phyloP scores from a whole-genome alignment of 2,113 vertebrate species.

The Turdus rufiventris region DNA sequence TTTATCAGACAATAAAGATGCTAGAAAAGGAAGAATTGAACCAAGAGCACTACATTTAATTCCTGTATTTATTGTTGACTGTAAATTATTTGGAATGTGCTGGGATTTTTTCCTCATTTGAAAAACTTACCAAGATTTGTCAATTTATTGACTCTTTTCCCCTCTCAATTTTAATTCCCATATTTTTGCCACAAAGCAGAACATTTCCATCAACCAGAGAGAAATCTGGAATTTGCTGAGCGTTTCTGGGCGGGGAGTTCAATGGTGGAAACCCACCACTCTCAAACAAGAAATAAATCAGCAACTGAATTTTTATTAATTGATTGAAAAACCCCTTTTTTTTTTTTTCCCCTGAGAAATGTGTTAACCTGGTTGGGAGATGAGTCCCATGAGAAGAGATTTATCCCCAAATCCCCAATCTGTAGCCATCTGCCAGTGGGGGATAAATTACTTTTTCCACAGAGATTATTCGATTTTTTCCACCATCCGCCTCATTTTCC shows the following conservation, averaged over 20 bases:
- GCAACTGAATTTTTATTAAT: not conserved
- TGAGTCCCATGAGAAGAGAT: not conserved
- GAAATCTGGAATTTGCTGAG: not conserved
- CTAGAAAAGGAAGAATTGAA: not conserved
- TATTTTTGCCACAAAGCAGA: not conserved
- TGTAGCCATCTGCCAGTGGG: not conserved
- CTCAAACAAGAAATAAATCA: not conserved
- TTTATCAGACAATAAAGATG: not conserved
- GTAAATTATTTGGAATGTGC: not conserved
- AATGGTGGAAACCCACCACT: not conserved
- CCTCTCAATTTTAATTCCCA: rapidly evolving
- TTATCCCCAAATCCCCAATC: not conserved
- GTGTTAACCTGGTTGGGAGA: not conserved
- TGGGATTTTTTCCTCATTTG: not conserved
- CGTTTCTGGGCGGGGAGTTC: not conserved
- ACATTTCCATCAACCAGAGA: not conserved
- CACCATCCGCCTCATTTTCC: not conserved
- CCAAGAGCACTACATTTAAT: not conserved
- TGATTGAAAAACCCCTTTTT: rapidly evolving
- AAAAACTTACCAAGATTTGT: not conserved
- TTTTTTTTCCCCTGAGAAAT: not conserved
- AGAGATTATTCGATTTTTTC: not conserved
- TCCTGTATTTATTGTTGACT: not conserved
- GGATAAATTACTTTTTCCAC: not conserved
- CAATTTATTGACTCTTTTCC: rapidly evolving